A percentile compares a stretch with the other conserved stretches of the same genome.
These are phyloP conservation scores for Plestiodon gilberti DNA, from an alignment of 2,113 vertebrate species.

Conservation along the genomic window DNA sequence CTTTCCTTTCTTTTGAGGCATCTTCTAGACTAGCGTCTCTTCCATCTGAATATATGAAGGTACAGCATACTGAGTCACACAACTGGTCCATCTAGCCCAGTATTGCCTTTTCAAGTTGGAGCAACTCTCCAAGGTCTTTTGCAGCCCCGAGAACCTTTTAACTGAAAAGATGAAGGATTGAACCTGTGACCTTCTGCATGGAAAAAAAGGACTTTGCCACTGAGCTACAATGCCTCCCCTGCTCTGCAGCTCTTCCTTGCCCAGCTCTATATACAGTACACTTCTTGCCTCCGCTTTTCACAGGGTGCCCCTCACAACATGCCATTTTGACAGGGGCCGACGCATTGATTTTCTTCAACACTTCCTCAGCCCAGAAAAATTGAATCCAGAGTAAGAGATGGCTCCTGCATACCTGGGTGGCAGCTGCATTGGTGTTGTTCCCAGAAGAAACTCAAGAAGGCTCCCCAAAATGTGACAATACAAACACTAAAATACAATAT, in stretches of 20 bases:
- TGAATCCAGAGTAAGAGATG: background rate
- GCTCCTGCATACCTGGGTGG: background rate
- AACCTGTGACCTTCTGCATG: too few species aligned
- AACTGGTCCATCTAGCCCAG: too few species aligned
- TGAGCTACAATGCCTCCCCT: background rate
- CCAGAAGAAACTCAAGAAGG: background rate
- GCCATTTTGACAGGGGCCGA: too few species aligned
- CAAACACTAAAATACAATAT: background rate
- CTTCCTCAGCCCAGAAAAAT: background rate
- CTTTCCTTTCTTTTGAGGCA: background rate
- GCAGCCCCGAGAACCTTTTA: too few species aligned
- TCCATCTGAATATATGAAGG: too few species aligned
- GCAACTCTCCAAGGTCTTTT: too few species aligned
- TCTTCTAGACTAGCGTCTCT: background rate
- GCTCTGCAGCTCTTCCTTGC: background rate
- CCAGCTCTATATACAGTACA: too few species aligned
- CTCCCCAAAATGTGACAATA: background rate
- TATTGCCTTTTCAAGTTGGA: background rate
- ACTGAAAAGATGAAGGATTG: too few species aligned
- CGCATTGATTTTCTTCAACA: background rate
- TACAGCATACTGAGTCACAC: too few species aligned
- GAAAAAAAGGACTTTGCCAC: too few species aligned
- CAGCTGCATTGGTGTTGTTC: background rate
- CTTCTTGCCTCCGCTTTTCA: too few species aligned
- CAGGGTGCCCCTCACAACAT: too few species aligned